Evolutionary conservation across 92 coral and sea anemone species (phyloP), one percentile per base, ranked within the genome.

Genomic region (Actinostola sp.): DNA sequence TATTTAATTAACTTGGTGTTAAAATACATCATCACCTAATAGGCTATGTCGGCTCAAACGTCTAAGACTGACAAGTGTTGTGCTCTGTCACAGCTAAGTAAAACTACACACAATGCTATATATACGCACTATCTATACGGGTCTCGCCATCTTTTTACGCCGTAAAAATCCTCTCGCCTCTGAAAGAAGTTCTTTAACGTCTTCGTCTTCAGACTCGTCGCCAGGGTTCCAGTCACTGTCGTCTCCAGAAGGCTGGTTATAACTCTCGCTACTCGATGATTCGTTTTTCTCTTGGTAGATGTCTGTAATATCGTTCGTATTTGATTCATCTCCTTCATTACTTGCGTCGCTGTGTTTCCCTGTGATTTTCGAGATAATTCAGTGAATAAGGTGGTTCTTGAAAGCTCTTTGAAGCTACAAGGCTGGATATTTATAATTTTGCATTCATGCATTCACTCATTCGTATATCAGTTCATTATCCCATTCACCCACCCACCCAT

Each of bases 161-260:
- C 93, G 79, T 14, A 92, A 84, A 57, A 94, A 94, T 27, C 90
- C 88, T 63, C 92, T 77, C 31, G 98, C 98, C 68, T 94, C 98
- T 7, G 95, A 66, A 31, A 91, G 67, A 59, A 91, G 73, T 62
- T 94, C 93, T 13, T 73, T 72, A 0, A 94, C 97, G 73, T 91
- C 92, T 48, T 93, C 96, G 26, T 88, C 93, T 25, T 79, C 88
- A n/a, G 69, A 79, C 3, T 84, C 91, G 3, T 84, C 98, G 13
- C 76, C 84, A n/a, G 97, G 98, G 66, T 76, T 70, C 98, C 97
- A 91, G 63, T 94, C 97, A 67, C 92, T 85, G 57, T 88, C 98
- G 36, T 87, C 93, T 21, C 90, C 78, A 12, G 79, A 93, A 28
- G 84, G 83, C 45, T 88, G 85, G 66, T 82, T 82, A 76, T 85